Percentiles rank a stretch among this genome's conserved stretches.
Evolutionary conservation across 2,888 invertebrate genomes (phyloP).

Genomic region (Lucinisca nassula): DNA sequence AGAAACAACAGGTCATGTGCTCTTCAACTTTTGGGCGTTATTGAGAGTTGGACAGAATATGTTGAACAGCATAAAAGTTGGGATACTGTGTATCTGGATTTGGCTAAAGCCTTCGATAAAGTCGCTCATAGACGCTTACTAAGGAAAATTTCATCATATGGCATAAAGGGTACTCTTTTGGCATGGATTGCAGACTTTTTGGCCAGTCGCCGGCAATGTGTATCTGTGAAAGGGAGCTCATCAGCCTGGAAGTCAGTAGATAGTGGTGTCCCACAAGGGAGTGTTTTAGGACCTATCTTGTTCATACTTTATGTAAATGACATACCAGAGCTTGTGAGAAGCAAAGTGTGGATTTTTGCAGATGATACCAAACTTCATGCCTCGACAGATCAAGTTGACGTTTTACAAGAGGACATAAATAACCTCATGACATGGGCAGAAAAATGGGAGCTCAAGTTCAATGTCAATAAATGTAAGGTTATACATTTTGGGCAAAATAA

Average conservation of each 20-base stretch:
- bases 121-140: too few relatives aligned
- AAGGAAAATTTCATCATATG: slow-evolving; percentile 5
- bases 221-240: not conserved
- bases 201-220: not conserved
- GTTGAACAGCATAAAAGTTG: not conserved
- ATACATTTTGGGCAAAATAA: too few relatives aligned
- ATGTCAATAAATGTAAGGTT: too few relatives aligned
- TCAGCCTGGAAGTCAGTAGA: not conserved
- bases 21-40: too few relatives aligned
- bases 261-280: slow-evolving; percentile 21
- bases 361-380: not conserved
- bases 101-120: not conserved
- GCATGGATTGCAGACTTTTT: not conserved
- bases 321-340: not conserved
- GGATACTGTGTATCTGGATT: not conserved
- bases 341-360: not conserved
- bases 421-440: too few relatives aligned
- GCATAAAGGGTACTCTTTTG: not conserved
- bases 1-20: too few relatives aligned
- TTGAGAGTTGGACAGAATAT: not conserved
- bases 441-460: too few relatives aligned
- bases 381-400: not conserved
- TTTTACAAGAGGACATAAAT: too few relatives aligned
- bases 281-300: slow-evolving; percentile 11
- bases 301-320: not conserved